Evolutionary conservation across 2,113 vertebrate genomes (phyloP).

Genomic region (Edolisoma coerulescens): DNA sequence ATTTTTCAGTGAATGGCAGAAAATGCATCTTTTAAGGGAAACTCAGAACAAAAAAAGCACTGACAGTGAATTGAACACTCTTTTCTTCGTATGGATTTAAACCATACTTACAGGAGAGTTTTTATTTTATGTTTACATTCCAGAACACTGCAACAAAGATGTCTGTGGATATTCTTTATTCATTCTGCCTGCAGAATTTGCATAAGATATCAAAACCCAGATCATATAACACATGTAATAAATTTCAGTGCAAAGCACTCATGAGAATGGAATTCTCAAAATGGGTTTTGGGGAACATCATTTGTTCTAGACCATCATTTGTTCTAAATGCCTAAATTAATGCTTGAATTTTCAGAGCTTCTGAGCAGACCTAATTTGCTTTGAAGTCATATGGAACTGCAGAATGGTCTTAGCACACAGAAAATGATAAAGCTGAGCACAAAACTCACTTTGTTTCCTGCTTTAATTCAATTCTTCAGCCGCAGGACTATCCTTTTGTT

Average conservation of each 20-base stretch:
- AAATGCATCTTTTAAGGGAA: neutral
- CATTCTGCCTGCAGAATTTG: neutral
- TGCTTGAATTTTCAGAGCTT: neutral
- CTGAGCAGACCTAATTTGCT: neutral
- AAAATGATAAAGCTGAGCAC: neutral
- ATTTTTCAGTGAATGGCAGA: neutral
- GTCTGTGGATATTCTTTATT: neutral
- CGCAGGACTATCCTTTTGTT: neutral
- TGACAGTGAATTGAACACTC: neutral
- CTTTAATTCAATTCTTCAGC: neutral
- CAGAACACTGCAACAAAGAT: neutral
- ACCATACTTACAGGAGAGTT: neutral
- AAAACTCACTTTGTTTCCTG: neutral
- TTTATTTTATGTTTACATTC: neutral
- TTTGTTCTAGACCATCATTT: neutral
- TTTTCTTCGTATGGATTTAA: neutral
- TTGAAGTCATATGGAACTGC: neutral
- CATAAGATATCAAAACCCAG: neutral
- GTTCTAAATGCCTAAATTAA: neutral
- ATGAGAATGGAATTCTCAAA: neutral
- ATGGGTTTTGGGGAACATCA: neutral
- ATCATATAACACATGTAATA: neutral
- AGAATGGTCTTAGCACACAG: neutral
- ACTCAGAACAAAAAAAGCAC: neutral
- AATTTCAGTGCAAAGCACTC: neutral